Conservation (phyloP, 2,113 vertebrate genomes). For the Glaucomys volans region DNA sequence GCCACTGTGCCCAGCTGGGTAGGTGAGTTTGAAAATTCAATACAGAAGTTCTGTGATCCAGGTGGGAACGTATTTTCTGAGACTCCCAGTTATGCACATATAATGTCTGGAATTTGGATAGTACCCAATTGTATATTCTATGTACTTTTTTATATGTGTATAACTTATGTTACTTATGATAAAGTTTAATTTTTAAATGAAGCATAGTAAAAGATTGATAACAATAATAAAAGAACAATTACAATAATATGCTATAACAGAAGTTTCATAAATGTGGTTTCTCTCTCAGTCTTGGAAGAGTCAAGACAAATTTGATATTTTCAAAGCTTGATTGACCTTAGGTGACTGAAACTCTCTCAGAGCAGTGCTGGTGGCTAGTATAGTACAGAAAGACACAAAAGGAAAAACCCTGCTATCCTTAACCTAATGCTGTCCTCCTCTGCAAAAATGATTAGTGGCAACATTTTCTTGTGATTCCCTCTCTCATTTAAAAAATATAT, state of each 20-base stretch:
- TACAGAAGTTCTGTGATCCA: neutral
- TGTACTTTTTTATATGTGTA: neutral
- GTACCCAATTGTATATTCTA: no score
- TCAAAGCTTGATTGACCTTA: neutral
- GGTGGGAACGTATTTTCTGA: neutral
- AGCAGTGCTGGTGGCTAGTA: fast-evolving
- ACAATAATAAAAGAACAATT: neutral
- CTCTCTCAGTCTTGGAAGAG: neutral
- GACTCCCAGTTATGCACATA: neutral
- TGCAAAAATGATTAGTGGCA: neutral
- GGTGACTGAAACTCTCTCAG: neutral
- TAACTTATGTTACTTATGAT: neutral
- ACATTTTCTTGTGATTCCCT: neutral
- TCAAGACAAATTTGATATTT: neutral
- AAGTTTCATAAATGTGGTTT: neutral
- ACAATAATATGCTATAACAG: neutral
- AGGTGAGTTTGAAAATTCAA: slow-evolving; percentile 7
- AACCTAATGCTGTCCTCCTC: neutral
- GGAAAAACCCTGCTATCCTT: neutral
- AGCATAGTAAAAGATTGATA: neutral
- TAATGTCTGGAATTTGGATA: neutral
- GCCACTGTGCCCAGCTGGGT: no score
- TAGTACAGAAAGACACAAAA: neutral
- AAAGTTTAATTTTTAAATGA: neutral
- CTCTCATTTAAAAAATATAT: neutral